phyloP scores from a whole-genome alignment of 1,140 invertebrate species.

The Lithobius niger region DNA sequence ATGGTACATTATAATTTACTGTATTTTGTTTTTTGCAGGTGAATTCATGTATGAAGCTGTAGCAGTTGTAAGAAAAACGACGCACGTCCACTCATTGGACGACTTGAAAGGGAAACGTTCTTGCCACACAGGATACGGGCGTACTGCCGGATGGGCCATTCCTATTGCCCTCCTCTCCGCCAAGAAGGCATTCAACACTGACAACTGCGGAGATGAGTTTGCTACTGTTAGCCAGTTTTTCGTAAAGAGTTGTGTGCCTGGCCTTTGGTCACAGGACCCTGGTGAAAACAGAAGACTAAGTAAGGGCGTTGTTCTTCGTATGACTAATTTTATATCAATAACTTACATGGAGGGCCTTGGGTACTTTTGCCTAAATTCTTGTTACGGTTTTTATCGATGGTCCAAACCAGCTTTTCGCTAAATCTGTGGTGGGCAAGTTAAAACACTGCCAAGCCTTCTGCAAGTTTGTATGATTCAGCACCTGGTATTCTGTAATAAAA shows the following conservation, averaged over 20 bases:
- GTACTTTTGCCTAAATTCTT: not conserved
- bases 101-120: conserved; percentile 54
- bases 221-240: conserved; percentile 56
- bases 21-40: conserved; percentile 31
- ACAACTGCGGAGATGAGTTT: conserved; percentile 58
- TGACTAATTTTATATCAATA: not conserved
- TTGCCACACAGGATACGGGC: conserved; percentile 62
- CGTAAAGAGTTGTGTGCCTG: conserved; percentile 57
- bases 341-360: not conserved
- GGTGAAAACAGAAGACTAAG: conserved; percentile 50
- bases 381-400: not conserved
- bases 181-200: conserved; percentile 47
- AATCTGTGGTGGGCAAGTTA: not conserved
- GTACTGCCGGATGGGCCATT: conserved; percentile 61
- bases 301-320: conserved; percentile 35
- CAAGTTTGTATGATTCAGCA: not conserved
- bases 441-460: not conserved
- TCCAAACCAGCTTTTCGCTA: not conserved
- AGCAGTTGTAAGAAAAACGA: conserved; percentile 53
- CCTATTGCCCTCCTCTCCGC: conserved; percentile 42
- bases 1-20: no score
- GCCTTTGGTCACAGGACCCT: conserved; percentile 58
- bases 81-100: conserved; percentile 45
- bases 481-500: not conserved
- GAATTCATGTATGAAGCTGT: conserved; percentile 62